Evolutionary conservation across 1,140 invertebrate species (phyloP).

Genomic region (Hirudo medicinalis): DNA sequence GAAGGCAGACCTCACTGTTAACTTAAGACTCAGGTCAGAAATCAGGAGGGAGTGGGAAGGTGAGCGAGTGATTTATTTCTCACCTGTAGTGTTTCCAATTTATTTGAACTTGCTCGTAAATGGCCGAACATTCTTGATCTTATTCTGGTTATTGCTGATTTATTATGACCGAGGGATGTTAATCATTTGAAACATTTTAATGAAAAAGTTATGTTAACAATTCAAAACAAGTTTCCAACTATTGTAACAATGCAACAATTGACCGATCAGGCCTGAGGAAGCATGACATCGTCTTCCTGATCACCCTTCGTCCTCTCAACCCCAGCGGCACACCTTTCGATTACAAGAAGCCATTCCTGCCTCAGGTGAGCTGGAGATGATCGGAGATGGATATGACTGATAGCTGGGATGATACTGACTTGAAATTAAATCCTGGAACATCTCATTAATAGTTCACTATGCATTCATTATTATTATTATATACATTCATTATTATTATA

Average conservation of each 20-base stretch:
- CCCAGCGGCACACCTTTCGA: conserved; percentile 54
- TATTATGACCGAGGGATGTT: neutral
- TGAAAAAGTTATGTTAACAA: too few species aligned
- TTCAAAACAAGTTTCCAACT: too few species aligned
- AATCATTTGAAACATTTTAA: too few species aligned
- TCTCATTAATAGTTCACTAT: neutral
- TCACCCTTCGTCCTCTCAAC: conserved; percentile 71
- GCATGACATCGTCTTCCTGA: conserved; percentile 92
- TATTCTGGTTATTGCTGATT: conserved; percentile 9
- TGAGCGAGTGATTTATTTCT: conserved; percentile 23
- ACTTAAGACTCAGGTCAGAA: conserved; percentile 65
- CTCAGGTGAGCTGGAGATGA: conserved; percentile 25
- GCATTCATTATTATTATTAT: neutral
- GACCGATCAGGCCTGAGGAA: conserved; percentile 56
- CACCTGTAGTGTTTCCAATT: neutral
- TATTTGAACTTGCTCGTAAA: neutral
- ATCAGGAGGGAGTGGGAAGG: conserved; percentile 94
- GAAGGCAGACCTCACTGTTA: conserved; percentile 81
- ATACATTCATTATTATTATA: too few species aligned
- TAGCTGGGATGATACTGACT: too few species aligned
- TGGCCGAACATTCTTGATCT: conserved; percentile 5
- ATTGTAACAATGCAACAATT: too few species aligned
- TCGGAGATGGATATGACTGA: neutral
- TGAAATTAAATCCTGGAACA: too few species aligned
- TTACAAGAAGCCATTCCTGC: conserved; percentile 35